Conservation (phyloP, 1,140 invertebrate genomes). For the Nomia melanderi region DNA sequence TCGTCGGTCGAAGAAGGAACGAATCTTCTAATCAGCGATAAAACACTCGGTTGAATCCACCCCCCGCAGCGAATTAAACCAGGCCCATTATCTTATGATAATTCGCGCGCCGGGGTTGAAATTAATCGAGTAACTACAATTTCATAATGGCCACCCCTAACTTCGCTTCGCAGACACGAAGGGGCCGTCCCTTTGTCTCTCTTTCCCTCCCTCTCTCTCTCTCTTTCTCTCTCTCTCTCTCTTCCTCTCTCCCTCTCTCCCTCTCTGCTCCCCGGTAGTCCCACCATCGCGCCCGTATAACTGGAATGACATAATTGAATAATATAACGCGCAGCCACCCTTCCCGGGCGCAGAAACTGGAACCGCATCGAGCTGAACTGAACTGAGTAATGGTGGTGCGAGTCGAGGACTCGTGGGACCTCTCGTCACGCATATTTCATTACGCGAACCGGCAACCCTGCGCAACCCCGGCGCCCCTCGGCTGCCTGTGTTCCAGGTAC, state of each 20-base stretch:
- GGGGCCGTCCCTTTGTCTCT: slow-evolving; percentile 47
- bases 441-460: slow-evolving; percentile 74
- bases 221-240: slow-evolving; percentile 42
- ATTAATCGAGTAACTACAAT: slow-evolving; percentile 80
- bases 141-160: slow-evolving; percentile 74
- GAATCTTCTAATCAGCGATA: slow-evolving; percentile 48
- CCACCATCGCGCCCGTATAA: slow-evolving; percentile 76
- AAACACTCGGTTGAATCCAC: slow-evolving; percentile 42
- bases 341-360: slow-evolving; percentile 65
- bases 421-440: slow-evolving; percentile 81
- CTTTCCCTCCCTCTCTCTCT: slow-evolving; percentile 11
- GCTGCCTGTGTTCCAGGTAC: slow-evolving; percentile 3
- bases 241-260: slow-evolving; percentile 41
- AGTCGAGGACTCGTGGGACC: slow-evolving; percentile 77
- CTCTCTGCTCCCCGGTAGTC: slow-evolving; percentile 41
- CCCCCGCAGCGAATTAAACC: slow-evolving; percentile 24
- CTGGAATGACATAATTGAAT: slow-evolving; percentile 81
- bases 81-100: slow-evolving; percentile 74
- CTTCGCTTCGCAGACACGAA: not conserved
- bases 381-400: slow-evolving; percentile 75
- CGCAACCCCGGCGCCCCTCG: slow-evolving; percentile 13
- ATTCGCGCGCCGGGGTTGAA: slow-evolving; percentile 71
- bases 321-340: slow-evolving; percentile 78
- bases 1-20: not conserved
- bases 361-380: slow-evolving; percentile 65